Percentiles rank a stretch among this genome's conserved stretches.
Evolutionary conservation across 2,113 vertebrate species (phyloP).

Genomic region (Budorcas taxicolor): DNA sequence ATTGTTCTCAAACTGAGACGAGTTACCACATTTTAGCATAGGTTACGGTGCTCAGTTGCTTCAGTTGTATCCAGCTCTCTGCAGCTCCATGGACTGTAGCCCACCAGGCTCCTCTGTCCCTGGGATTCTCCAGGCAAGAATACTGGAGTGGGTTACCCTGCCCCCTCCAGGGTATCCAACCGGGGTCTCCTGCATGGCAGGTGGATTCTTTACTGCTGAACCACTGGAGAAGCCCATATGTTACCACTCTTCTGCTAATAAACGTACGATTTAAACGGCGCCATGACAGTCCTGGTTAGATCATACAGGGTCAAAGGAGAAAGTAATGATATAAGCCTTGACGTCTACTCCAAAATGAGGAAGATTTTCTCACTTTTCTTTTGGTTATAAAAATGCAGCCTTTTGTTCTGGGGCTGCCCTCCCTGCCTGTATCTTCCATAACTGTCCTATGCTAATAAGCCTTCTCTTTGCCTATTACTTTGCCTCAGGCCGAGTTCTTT

Average conservation of each 20-base stretch:
- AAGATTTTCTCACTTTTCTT: not conserved
- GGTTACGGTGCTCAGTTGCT: not conserved
- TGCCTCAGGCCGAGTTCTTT: not conserved
- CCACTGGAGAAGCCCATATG: not conserved
- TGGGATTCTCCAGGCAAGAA: not conserved
- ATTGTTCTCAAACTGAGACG: not conserved
- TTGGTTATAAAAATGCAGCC: not conserved
- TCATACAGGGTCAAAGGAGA: not conserved
- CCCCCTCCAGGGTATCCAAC: not conserved
- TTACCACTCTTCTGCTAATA: not conserved
- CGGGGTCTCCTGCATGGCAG: not conserved
- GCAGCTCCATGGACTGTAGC: not conserved
- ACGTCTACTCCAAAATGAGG: not conserved
- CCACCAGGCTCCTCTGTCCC: not conserved
- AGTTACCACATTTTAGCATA: not conserved
- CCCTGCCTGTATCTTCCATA: not conserved
- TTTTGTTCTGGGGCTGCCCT: not conserved
- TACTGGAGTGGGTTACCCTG: not conserved
- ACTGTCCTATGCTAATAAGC: not conserved
- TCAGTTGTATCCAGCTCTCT: not conserved
- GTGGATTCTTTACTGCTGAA: not conserved
- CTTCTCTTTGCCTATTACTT: not conserved
- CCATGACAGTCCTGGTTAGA: not conserved
- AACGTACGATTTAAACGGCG: not conserved
- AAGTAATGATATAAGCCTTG: not conserved